Base-by-base conservation (phyloP, 2,797 vertebrate genomes). In the Xenentodon cancila region DNA sequence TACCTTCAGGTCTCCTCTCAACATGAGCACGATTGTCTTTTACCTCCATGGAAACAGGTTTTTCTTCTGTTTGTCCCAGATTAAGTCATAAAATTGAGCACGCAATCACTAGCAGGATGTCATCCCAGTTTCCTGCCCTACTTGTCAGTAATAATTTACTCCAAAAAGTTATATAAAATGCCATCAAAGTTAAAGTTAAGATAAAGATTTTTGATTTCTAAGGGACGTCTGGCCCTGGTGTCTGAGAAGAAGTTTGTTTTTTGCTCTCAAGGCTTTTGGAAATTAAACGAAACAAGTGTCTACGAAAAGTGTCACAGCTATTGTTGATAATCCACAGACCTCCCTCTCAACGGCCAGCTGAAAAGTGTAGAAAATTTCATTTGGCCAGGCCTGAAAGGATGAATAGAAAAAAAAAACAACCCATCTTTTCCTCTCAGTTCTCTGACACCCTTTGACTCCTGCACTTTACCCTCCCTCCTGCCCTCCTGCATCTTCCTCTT, bases 391-490 rank as follows among this genome's bases (percentile, higher is more conserved):
- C 19, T 54, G 13, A 8, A 34, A 34, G 21, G 45, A 40, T 0
- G 12, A 57, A 61, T 34, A 17, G 20, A 30, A 34, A 64, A 55
- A 25, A 25, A 25, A 3, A 25, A 25, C 3, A 3, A 3, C 56
- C 34, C 42, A 9, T 16, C 7, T 22, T 48, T 62, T 68, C 46
- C 51, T 50, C 11, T 37, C n/a, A 40, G 6, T 30, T 52, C 40
- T 16, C 30, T 25, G 45, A 49, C 53, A 49, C 49, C 61, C 40
- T 57, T 58, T 70, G 48, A 57, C 25, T 50, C 27, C 49, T 53
- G 45, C 16, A 19, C 45, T 52, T 37, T 11, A 37, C 34, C 34
- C 34, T 11, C 8, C 15, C 19, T 15, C 20, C 5, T 37, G 32
- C 44, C 37, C 21, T 20, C 19, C 17, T 0, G 15, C 19, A 48